Evolutionary conservation across 2,797 vertebrate species (phyloP), one percentile per base, ranked within the genome.

Genomic region (Urosaurus nigricauda): DNA sequence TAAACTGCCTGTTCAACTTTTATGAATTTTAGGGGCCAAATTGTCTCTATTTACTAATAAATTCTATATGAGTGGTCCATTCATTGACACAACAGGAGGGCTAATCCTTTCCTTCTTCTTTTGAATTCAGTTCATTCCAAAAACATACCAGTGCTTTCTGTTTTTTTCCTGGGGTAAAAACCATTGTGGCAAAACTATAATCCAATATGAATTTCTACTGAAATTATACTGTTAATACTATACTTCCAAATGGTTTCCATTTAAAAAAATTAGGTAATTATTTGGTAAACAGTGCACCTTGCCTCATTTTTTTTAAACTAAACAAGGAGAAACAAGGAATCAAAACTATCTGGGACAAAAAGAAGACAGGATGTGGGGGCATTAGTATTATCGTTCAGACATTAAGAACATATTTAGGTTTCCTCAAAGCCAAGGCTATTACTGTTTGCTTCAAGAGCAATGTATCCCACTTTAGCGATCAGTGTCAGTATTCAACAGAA

Each of bases 291-390:
- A 84, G 5, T 43, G n/a, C n/a, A 70, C 11, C 17, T 47, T 63
- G 14, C n/a, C 29, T 70, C 14, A 65, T 6, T 14, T 37, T 16
- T 29, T 29, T 43, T 14, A 58, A 43, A 40, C 35, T 74, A 43
- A 63, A 43, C 19, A 70, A 70, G 47, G 70, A 7, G 5, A 51
- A 43, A 6, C 21, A 70, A n/a, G 47, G 29, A 86, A 79, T 60
- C 43, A 68, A 32, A 26, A 37, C 5, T 16, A 21, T 16, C 7
- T 7, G 68, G 47, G 40, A 53, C 12, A 14, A 35, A 86, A 68
- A 7, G 21, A 29, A 68, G 29, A n/a, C 26, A 19, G 21, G 21
- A 1, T 26, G 63, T 2, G 16, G 73, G 19, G 1, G 0, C 0
- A 79, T 0, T 79, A 51, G 3, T 51, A 65, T 79, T 65, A 71